Evolutionary conservation across 2,113 vertebrate genomes (phyloP), one percentile per base, ranked within the genome.

Genomic region (Scopus umbretta): DNA sequence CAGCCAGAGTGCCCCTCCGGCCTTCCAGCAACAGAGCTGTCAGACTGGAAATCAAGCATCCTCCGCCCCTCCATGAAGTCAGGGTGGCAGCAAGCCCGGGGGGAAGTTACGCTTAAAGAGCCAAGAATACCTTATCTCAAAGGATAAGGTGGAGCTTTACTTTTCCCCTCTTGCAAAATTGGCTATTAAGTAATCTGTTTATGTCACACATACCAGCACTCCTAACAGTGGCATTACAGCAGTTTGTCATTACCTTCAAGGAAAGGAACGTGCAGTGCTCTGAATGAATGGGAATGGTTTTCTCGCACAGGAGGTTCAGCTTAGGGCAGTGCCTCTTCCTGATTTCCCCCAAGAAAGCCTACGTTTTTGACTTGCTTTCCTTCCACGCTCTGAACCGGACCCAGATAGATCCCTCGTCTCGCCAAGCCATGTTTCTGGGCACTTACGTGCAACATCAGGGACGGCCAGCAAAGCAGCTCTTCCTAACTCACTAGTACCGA

Each of bases 61-160:
- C 86, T 92, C 79, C 92, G 32, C 80, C 84, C 82, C 92, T 42
- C 21, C 16, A 5, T 1, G 5, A 73, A 87, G 79, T 65, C 80
- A 79, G 85, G 85, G 80, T 8, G 42, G 95, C 94, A 94, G 95
- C 30, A 1, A 94, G 91, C 80, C 85, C 6, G 4, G 32, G 75
- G 75, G 97, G 96, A 96, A 98, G 97, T 96, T 76, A 93, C 14
- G 16, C 86, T 83, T 4, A 6, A n/a, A 63, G 85, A 97, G 97
- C 97, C 98, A 98, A 97, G 93, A 95, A 93, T 94, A 94, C 91
- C 96, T 98, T 98, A 98, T 98, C 98, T 98, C 86, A 70, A 91
- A 97, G 98, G 98, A 98, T 98, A 98, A 98, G 98, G 98, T 98
- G 97, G 98, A 96, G 98, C 96, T 97, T 97, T 93, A 87, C 92